phyloP scores from a whole-genome alignment of 2,888 invertebrate species.

The Lasioglossum morio region DNA sequence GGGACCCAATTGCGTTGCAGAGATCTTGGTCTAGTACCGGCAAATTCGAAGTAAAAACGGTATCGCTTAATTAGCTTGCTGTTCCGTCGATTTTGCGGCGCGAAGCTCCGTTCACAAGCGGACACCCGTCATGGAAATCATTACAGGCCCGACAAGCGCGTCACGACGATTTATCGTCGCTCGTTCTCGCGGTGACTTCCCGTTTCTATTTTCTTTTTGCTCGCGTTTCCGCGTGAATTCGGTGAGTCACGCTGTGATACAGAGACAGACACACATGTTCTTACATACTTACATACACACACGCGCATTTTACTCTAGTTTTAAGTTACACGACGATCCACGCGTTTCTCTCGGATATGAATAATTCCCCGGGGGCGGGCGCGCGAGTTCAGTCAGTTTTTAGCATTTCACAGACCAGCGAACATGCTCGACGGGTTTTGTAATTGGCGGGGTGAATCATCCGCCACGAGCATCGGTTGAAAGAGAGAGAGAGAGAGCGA shows the following conservation, averaged over 20 bases:
- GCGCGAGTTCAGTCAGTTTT: slow-evolving; percentile 41
- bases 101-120: neutral
- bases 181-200: neutral
- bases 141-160: neutral
- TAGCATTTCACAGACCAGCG: slow-evolving; percentile 53
- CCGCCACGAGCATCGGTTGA: slow-evolving; percentile 18
- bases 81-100: neutral
- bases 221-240: slow-evolving; percentile 26
- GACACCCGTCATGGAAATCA: neutral
- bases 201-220: slow-evolving; percentile 9
- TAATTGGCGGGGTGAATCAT: slow-evolving; percentile 66
- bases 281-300: neutral
- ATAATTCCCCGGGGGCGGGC: slow-evolving; percentile 56
- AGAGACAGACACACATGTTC: slow-evolving; percentile 6
- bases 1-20: neutral
- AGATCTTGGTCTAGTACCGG: neutral
- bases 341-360: slow-evolving; percentile 54
- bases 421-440: slow-evolving; percentile 60
- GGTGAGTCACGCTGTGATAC: slow-evolving; percentile 48
- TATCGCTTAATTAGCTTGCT: neutral
- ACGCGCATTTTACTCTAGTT: slow-evolving; percentile 46
- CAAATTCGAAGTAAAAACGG: neutral
- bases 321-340: slow-evolving; percentile 54
- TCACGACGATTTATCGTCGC: slow-evolving; percentile 8
- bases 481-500: neutral